phyloP scores from a whole-genome alignment of 2,888 invertebrate genomes.

The Uropetala carovei region DNA sequence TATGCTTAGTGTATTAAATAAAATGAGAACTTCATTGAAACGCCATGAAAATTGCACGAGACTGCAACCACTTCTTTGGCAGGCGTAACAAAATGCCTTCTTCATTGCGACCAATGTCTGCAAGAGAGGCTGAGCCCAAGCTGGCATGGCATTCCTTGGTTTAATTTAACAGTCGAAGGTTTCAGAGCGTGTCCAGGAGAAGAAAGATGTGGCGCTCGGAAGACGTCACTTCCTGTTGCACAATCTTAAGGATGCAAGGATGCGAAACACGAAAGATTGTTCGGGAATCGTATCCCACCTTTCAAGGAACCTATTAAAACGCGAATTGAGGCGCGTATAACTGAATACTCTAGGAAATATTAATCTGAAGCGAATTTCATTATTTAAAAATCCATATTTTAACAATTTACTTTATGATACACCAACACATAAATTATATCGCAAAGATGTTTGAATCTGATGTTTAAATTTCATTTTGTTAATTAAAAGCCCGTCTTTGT shows the following conservation, averaged over 20 bases:
- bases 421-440: too few relatives aligned
- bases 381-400: too few relatives aligned
- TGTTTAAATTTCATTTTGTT: too few relatives aligned
- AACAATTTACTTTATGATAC: too few relatives aligned
- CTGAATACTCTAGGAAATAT: too few relatives aligned
- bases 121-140: background rate
- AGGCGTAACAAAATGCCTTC: conserved; percentile 21
- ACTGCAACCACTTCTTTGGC: background rate
- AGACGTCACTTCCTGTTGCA: conserved; percentile 47
- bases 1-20: too few relatives aligned
- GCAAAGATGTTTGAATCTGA: too few relatives aligned
- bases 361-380: too few relatives aligned
- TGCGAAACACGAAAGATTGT: conserved; percentile 17
- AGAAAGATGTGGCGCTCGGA: conserved; percentile 5
- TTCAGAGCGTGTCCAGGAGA: conserved; percentile 57
- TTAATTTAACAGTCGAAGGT: conserved; percentile 40
- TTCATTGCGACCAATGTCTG: conserved; percentile 11
- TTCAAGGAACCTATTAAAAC: too few relatives aligned
- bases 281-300: background rate
- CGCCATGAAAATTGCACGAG: background rate
- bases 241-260: conserved; percentile 35
- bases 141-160: conserved; percentile 4
- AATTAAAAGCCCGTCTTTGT: too few relatives aligned
- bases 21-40: background rate
- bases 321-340: too few relatives aligned